Conservation (phyloP, 2,888 invertebrate genomes). For the Mystacides longicornis region DNA sequence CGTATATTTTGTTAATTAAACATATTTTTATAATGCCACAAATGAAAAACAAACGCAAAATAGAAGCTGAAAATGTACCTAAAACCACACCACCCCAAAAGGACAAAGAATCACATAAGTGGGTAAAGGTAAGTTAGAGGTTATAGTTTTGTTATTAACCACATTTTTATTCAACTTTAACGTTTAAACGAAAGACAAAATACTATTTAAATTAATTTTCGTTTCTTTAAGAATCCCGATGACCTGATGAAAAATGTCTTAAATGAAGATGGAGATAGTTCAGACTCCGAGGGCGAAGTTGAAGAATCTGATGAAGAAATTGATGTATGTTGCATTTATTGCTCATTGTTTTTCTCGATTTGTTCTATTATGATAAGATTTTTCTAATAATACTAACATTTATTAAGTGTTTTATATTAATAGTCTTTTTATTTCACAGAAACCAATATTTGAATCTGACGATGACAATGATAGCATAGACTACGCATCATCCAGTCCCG, state of each 20-base stretch:
- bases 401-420: not conserved
- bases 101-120: not conserved
- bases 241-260: conserved; percentile 27
- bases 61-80: conserved; percentile 5
- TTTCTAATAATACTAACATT: not conserved
- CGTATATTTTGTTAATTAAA: no score
- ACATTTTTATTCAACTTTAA: not conserved
- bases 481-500: conserved; percentile 16
- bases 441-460: conserved; percentile 48
- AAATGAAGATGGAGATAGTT: conserved; percentile 38
- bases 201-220: not conserved
- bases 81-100: conserved; percentile 7
- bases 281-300: conserved; percentile 43
- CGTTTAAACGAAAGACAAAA: not conserved
- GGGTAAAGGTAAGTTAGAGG: conserved; percentile 5
- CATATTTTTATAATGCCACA: conserved; percentile 27
- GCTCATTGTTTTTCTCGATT: not conserved
- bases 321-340: conserved; percentile 36
- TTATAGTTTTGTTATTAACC: conserved; percentile 4
- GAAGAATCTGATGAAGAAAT: conserved; percentile 39
- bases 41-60: conserved; percentile 21
- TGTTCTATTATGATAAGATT: not conserved
- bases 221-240: conserved; percentile 25
- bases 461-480: conserved; percentile 42
- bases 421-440: conserved; percentile 32